These are phyloP conservation scores for Drosophila suboccidentalis DNA, from an alignment of 2,888 invertebrate genomes.

Conservation along the genomic window DNA sequence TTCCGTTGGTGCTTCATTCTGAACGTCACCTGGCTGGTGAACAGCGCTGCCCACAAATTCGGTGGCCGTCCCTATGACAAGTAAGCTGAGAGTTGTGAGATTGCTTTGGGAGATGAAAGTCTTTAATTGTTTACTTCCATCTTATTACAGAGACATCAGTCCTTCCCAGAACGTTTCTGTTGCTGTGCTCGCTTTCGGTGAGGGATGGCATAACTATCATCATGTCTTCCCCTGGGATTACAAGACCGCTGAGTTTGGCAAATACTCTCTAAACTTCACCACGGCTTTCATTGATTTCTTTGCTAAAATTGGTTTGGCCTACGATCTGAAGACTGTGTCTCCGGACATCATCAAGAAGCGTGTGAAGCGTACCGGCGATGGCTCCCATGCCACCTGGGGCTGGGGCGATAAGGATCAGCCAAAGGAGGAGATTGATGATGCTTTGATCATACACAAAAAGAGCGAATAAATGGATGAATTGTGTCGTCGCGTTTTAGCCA, in stretches of 20 bases:
- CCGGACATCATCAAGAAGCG: conserved; percentile 89
- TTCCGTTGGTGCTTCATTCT: conserved; percentile 93
- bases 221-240: conserved; percentile 95
- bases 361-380: conserved; percentile 91
- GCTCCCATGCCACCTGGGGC: conserved; percentile 91
- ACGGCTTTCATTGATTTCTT: conserved; percentile 93
- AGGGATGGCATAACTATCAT: conserved; percentile 95
- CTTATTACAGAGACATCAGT: conserved; percentile 87
- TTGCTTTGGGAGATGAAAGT: not conserved
- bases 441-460: conserved; percentile 87
- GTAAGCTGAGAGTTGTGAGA: conserved; percentile 82
- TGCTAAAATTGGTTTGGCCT: conserved; percentile 94
- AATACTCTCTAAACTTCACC: conserved; percentile 90
- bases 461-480: conserved; percentile 85
- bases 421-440: conserved; percentile 87
- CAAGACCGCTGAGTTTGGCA: conserved; percentile 92
- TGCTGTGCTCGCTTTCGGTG: conserved; percentile 88
- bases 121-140: not conserved
- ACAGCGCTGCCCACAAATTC: conserved; percentile 94
- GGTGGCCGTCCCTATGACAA: conserved; percentile 92
- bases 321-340: conserved; percentile 93
- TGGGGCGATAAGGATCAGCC: conserved; percentile 91
- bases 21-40: conserved; percentile 96
- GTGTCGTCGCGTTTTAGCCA: conserved; percentile 14
- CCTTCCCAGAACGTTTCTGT: conserved; percentile 89